Base-by-base conservation (phyloP, 2,113 vertebrate genomes). In the Speoplatyrhinus poulsoni region DNA sequence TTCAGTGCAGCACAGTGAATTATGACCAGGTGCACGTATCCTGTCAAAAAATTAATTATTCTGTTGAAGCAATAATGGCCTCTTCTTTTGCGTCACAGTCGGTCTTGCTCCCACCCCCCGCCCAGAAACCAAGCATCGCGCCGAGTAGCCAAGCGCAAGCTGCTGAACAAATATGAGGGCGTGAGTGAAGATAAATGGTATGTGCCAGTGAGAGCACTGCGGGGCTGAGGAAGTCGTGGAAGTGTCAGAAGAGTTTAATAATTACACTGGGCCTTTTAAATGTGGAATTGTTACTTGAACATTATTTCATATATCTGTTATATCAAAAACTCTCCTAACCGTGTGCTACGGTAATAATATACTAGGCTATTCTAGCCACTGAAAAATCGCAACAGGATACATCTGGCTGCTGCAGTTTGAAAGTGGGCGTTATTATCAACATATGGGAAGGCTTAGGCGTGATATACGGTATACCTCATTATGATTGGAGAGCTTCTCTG, bases 101-200 rank as follows among this genome's bases (percentile, higher is more conserved):
- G 13, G 60, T 70, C 60, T 13, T 41, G 58, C 60, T 32, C 7
- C 46, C 47, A 4, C 11, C 59, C 53, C 54, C 76, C 80, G 52
- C 82, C 79, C 63, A 60, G 62, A 16, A 71, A 76, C 13, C 64
- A 50, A 62, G 69, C 69, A 11, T 68, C 15, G 48, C 77, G 73
- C 69, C 64, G 66, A 4, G 75, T 60, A 81, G 32, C 67, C 69
- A 56, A 36, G 46, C 56, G 19, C 56, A 49, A 33, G 79, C 65
- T 63, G 70, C 85, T 69, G 76, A 70, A 74, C 73, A 76, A 83
- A 88, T 73, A 80, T 72, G 47, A 36, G 55, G 57, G 69, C 65
- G 75, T 79, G 84, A 80, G 77, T 77, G 73, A 11, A 72, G 76
- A 77, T 81, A 67, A 84, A 81, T 82, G 82, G 77, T 75, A 36